Evolutionary conservation across 1,140 invertebrate genomes (phyloP), one percentile per base, ranked within the genome.

Genomic region (Eciton burchellii): DNA sequence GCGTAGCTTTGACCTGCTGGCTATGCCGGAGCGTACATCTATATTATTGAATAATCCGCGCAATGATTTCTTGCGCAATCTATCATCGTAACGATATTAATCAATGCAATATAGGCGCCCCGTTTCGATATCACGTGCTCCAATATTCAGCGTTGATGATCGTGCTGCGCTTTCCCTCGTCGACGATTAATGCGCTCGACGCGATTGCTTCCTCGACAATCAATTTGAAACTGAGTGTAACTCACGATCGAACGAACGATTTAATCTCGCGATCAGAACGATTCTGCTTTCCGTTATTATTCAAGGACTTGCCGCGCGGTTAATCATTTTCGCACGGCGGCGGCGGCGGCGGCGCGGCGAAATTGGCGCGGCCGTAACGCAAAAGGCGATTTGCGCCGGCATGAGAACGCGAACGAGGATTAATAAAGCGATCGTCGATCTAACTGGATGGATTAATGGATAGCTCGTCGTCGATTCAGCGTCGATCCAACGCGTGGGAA

Each of bases 401-500:
- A 76, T 76, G 59, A 76, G 60, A 81, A 70, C 35, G 83, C 54
- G 70, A 73, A 14, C 41, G 71, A 79, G 49, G 65, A 59, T 81
- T 59, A 71, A 81, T 81, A 71, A 77, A 85, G n/a, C 65, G 76
- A 57, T 85, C 72, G 63, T 41, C 9, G 19, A 24, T 49, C 19
- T 47, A 57, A 29, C 41, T 54, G 76, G 65, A 56, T 35, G 62
- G 45, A 57, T 21, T 71, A 54, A 76, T 63, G 59, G 26, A 65
- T 76, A 57, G 26, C 21, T n/a, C 26, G 47, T 19, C 49, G 29
- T 62, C 41, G n/a, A n/a, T 56, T 24, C 19, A 70, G 21, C 14
- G n/a, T n/a, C 26, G 59, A 62, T 68, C 47, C 3, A 4, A 19
- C 62, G 54, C 45, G 84, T 86, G 76, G 70, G 76, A 86, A 86